Evolutionary conservation across 2,888 invertebrate species (phyloP).

Genomic region (Epinotia brunnichana): DNA sequence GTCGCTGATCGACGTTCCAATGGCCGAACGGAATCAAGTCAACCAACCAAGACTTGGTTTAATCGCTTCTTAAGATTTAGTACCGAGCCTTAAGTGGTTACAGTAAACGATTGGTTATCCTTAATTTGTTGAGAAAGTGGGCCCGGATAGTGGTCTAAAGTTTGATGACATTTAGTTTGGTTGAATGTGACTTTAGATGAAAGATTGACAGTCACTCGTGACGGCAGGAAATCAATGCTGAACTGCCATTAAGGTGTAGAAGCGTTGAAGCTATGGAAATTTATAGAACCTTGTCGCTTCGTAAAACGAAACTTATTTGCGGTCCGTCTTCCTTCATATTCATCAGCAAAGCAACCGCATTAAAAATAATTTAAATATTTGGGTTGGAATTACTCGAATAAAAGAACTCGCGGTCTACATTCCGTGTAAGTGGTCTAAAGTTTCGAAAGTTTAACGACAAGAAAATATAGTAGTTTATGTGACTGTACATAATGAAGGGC

Average conservation of each 20-base stretch:
- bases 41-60: constrained; percentile 23
- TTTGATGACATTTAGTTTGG: constrained; percentile 45
- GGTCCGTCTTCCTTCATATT: not conserved
- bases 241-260: not conserved
- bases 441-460: constrained; percentile 13
- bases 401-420: constrained; percentile 17
- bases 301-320: constrained; percentile 15
- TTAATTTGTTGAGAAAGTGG: constrained; percentile 41
- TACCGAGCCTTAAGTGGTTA: constrained; percentile 38
- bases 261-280: not conserved
- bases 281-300: not conserved
- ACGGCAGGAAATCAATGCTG: constrained; percentile 43
- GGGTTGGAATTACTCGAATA: constrained; percentile 14
- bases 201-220: constrained; percentile 46
- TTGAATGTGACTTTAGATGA: constrained; percentile 48
- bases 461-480: too few species aligned
- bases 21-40: constrained; percentile 28
- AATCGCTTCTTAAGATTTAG: constrained; percentile 41
- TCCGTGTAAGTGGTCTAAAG: constrained; percentile 3
- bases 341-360: constrained; percentile 19
- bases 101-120: constrained; percentile 41
- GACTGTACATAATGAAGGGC: too few species aligned
- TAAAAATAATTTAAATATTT: constrained; percentile 19
- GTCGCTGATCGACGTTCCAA: constrained; percentile 18
- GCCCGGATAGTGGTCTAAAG: constrained; percentile 26